Percentiles rank a stretch among this genome's conserved stretches.
Conservation (phyloP, 2,888 invertebrate genomes). For the Diarsia mendica region DNA sequence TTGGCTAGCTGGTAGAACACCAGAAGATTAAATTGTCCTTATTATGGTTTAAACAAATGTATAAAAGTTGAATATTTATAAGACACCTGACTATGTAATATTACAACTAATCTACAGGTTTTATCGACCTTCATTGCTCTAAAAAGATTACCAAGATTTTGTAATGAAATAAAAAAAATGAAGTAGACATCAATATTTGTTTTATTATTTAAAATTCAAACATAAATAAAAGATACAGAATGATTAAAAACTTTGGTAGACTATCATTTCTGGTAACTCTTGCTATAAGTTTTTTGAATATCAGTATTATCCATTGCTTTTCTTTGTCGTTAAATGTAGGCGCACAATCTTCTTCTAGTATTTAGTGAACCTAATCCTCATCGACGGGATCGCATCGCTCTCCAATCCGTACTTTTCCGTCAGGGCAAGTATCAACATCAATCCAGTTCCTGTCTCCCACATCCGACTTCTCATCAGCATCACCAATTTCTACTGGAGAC, state of each 20-base stretch:
- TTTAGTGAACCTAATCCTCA: neutral
- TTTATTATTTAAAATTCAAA: neutral
- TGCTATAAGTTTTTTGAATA: neutral
- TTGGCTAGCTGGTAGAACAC: neutral
- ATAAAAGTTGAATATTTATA: no score
- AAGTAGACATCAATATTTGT: neutral
- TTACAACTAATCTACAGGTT: neutral
- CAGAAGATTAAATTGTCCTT: neutral
- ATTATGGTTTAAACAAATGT: no score
- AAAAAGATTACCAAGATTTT: no score
- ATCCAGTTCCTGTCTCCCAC: neutral
- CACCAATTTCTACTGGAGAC: neutral
- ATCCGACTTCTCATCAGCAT: neutral
- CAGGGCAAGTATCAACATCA: neutral
- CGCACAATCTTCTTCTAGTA: neutral
- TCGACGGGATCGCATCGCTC: neutral
- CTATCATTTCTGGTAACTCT: neutral
- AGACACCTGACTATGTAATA: no score
- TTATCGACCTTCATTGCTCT: neutral
- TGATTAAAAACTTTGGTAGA: neutral
- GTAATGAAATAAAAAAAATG: neutral
- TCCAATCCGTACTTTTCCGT: neutral
- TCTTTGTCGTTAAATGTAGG: neutral
- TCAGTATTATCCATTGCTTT: neutral
- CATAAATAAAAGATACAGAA: neutral